Evolutionary conservation across 30 jellyfish, hydroid and myxozoan genomes (phyloP), one percentile per base, ranked within the genome.

Genomic region (Turritopsis dohrnii): DNA sequence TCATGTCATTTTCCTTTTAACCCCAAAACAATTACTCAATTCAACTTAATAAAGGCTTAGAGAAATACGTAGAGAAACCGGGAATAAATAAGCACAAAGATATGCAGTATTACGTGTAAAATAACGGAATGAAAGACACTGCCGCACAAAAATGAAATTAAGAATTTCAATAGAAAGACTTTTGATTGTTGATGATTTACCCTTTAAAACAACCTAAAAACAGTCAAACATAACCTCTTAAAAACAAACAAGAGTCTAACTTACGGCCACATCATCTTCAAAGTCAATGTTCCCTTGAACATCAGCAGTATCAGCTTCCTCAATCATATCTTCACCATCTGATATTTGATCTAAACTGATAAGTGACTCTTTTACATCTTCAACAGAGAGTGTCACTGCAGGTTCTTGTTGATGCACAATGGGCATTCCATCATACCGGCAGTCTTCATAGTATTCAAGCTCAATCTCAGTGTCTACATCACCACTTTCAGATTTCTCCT

Each of bases 381-480:
- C 60, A 13, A 41, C 60, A 41, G 60, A 41, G 60, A 41, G 60
- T 3, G 60, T 41, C 13, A 41, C 60, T 3, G 60, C 60, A 41
- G 60, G 60, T 41, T 41, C 60, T 13, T 41, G 60, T 41, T 41
- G 60, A 41, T 41, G 60, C 60, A 41, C 60, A 41, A 41, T 41
- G 9, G 60, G 60, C 60, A 41, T 41, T 41, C 60, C 60, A 41
- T 41, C 60, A 41, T 41, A 41, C 9, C 60, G 60, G 60, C 30
- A 69, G 30, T 69, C 77, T 69, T 69, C 77, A 69, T 69, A 69
- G 19, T 69, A 69, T 19, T 69, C 77, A 0, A 69, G 77, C 22
- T 69, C 31, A n/a, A 69, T 69, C 77, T 69, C 77, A 7, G 77
- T 0, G 19, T 69, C 77, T 69, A 27, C 77, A 69, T 69, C 77